phyloP scores from a whole-genome alignment of 1,140 invertebrate species.

The Drosophila bocki region DNA sequence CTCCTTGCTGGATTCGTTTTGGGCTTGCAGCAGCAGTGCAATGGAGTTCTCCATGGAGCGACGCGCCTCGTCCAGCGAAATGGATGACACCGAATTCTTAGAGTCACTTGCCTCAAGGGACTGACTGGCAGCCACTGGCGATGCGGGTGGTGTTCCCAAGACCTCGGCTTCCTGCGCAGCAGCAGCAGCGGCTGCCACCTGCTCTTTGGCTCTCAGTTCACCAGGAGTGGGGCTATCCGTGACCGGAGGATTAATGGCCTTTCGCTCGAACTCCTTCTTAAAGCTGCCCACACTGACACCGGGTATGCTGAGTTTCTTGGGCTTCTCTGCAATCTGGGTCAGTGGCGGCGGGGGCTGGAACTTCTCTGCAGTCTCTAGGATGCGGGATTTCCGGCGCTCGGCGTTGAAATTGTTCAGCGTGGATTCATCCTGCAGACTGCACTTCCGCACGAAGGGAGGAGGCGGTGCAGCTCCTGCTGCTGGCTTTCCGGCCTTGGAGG shows the following conservation, averaged over 20 bases:
- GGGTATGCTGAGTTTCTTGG: conserved; percentile 91
- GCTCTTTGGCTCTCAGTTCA: conserved; percentile 71
- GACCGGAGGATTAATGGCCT: conserved; percentile 88
- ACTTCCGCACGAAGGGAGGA: conserved; percentile 71
- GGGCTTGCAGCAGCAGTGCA: conserved; percentile 84
- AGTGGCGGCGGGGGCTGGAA: conserved; percentile 86
- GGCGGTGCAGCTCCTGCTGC: conserved; percentile 9
- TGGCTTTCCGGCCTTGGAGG: conserved; percentile 34
- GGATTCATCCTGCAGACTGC: conserved; percentile 84
- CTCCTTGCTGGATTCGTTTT: conserved; percentile 83
- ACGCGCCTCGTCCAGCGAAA: conserved; percentile 81
- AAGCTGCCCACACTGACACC: conserved; percentile 93
- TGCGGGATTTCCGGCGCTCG: conserved; percentile 88
- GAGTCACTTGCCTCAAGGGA: conserved; percentile 70
- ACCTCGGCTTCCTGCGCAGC: conserved; percentile 67
- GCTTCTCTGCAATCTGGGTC: conserved; percentile 86
- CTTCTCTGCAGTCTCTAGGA: conserved; percentile 90
- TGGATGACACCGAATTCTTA: conserved; percentile 74
- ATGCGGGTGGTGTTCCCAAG: conserved; percentile 29
- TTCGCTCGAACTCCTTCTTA: conserved; percentile 92
- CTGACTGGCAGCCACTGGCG: conserved; percentile 27
- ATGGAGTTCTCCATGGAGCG: conserved; percentile 86
- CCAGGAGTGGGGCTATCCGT: conserved; percentile 72
- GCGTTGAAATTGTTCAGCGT: conserved; percentile 79
- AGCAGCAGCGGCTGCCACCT: conserved; percentile 76